These are phyloP conservation scores for Oscheius myriophilus DNA, from an alignment of 2,888 invertebrate genomes.

Conservation along the genomic window DNA sequence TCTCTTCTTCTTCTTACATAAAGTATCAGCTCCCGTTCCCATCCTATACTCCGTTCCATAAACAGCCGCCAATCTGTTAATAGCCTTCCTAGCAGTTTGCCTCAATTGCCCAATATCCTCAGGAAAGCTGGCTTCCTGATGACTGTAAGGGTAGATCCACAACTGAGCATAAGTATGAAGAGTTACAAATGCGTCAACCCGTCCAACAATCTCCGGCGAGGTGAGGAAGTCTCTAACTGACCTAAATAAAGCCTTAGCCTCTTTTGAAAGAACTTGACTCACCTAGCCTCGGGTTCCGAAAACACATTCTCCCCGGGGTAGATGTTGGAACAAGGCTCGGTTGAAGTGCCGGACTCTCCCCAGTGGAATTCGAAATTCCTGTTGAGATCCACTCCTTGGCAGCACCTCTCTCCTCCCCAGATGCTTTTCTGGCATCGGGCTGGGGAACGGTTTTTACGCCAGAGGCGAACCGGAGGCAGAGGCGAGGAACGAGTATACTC, in stretches of 20 bases:
- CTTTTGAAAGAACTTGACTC: background rate
- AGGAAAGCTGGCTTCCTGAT: conserved; percentile 60
- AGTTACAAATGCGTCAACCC: conserved; percentile 70
- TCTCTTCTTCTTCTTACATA: conserved; percentile 44
- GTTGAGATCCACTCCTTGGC: conserved; percentile 70
- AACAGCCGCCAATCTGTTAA: conserved; percentile 50
- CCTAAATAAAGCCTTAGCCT: too few relatives aligned
- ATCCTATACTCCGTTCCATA: conserved; percentile 66
- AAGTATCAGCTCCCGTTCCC: conserved; percentile 68
- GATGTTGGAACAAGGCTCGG: conserved; percentile 69
- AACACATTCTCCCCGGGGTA: conserved; percentile 68
- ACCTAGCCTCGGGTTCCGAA: conserved; percentile 69
- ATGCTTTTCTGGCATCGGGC: conserved; percentile 57
- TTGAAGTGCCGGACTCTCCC: conserved; percentile 68
- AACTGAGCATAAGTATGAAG: conserved; percentile 70
- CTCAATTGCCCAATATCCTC: conserved; percentile 64
- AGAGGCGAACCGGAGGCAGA: conserved; percentile 65
- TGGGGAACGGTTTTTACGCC: conserved; percentile 70
- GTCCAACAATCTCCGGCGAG: conserved; percentile 54
- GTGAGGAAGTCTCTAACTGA: conserved; percentile 64
- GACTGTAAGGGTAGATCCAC: conserved; percentile 70
- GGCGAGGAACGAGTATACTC: conserved; percentile 66
- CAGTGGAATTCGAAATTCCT: conserved; percentile 70
- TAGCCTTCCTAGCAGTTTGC: conserved; percentile 59
- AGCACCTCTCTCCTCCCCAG: conserved; percentile 67